phyloP scores from a whole-genome alignment of 2,888 invertebrate species.

The Eupithecia subumbrata region DNA sequence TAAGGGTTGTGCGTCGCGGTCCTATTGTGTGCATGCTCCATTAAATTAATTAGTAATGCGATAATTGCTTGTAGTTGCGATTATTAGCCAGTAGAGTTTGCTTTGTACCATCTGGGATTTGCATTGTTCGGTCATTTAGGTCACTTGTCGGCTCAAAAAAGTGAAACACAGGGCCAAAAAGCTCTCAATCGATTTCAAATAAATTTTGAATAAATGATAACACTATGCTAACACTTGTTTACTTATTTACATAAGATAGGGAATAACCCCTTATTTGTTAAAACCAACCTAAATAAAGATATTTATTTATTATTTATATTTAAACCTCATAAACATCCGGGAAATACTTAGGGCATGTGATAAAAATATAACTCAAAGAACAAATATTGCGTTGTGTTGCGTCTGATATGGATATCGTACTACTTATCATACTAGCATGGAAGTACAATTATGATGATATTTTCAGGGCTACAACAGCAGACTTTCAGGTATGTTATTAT shows the following conservation, averaged over 20 bases:
- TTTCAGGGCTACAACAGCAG: background rate
- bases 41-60: constrained; percentile 66
- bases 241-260: background rate
- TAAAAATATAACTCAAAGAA: constrained; percentile 11
- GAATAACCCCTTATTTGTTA: background rate
- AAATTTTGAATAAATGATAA: constrained; percentile 10
- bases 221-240: constrained; percentile 3
- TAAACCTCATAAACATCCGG: constrained; percentile 22
- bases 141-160: constrained; percentile 26
- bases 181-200: background rate
- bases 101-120: constrained; percentile 47
- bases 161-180: background rate
- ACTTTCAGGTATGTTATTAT: background rate
- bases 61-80: constrained; percentile 57
- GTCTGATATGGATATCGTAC: background rate
- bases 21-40: constrained; percentile 70
- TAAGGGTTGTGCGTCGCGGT: constrained; percentile 68
- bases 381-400: constrained; percentile 7
- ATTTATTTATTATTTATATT: background rate
- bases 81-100: constrained; percentile 44
- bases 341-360: background rate
- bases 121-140: constrained; percentile 35
- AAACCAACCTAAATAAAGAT: background rate
- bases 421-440: background rate
- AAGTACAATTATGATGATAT: background rate